Evolutionary conservation across 2,797 vertebrate genomes (phyloP).

Genomic region (Morelia viridis): DNA sequence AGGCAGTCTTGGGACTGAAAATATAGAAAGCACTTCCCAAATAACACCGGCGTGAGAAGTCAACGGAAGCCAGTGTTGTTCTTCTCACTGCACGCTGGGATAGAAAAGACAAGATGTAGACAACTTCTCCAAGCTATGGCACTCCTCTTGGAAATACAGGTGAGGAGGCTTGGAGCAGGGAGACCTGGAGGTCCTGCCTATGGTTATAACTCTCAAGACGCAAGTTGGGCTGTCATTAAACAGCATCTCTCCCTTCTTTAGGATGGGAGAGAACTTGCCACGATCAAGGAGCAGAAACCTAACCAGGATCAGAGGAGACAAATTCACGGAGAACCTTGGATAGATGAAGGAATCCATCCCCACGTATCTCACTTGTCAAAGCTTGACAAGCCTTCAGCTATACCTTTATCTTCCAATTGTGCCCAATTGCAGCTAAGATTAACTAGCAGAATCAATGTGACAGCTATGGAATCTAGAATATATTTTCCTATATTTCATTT

Average conservation of each 20-base stretch:
- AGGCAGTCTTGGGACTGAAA: not conserved
- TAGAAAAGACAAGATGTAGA: not conserved
- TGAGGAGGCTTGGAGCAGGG: rapidly evolving
- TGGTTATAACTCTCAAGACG: not conserved
- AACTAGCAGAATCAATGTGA: not conserved
- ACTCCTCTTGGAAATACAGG: not conserved
- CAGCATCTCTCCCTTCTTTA: not conserved
- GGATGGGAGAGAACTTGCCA: not conserved
- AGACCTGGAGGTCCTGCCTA: too few relatives aligned
- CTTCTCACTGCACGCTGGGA: not conserved
- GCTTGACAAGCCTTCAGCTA: not conserved
- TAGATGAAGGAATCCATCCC: rapidly evolving
- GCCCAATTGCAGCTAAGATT: not conserved
- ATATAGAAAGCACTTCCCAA: not conserved
- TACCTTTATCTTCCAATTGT: too few relatives aligned
- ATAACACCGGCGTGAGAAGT: slow-evolving; percentile 51
- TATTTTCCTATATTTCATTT: not conserved
- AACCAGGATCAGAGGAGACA: not conserved
- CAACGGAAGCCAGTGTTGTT: slow-evolving; percentile 29
- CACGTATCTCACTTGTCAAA: not conserved
- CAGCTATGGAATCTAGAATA: not conserved
- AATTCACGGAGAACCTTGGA: not conserved
- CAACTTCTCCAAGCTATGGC: not conserved
- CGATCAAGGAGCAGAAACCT: not conserved
- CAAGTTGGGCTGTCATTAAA: not conserved